Evolutionary conservation across 2,888 invertebrate species (phyloP).

Genomic region (Machimus rusticus): DNA sequence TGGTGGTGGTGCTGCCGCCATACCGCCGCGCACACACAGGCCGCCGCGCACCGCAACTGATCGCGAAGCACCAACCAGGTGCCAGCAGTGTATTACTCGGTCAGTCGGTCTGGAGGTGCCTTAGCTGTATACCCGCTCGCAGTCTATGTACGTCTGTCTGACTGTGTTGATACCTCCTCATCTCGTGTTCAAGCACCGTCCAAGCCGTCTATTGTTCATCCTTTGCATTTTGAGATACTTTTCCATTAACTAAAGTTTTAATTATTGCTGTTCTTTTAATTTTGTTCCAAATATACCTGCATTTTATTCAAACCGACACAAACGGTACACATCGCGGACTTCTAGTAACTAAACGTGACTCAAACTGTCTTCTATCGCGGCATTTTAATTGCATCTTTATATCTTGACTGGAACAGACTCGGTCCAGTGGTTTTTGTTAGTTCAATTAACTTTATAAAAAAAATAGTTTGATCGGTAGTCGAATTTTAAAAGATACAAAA

Average conservation of each 20-base stretch:
- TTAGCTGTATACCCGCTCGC: constrained; percentile 59
- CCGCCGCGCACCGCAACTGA: background rate
- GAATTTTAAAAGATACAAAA: background rate
- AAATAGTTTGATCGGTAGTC: background rate
- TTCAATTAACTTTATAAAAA: constrained; percentile 18
- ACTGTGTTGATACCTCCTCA: constrained; percentile 57
- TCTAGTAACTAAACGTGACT: background rate
- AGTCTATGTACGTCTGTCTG: constrained; percentile 64
- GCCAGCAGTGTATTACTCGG: constrained; percentile 64
- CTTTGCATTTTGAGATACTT: constrained; percentile 20
- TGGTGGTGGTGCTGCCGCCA: background rate
- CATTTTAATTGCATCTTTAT: background rate
- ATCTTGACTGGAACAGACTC: background rate
- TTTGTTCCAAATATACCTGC: background rate
- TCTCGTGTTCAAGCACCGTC: constrained; percentile 51
- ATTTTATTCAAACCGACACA: background rate
- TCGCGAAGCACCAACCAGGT: constrained; percentile 41
- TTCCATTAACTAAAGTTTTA: background rate
- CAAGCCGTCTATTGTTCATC: constrained; percentile 49
- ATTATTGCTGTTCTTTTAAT: background rate
- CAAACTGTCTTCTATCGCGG: background rate
- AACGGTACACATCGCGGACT: background rate
- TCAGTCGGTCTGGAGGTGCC: constrained; percentile 63
- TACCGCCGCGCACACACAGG: background rate
- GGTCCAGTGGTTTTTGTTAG: constrained; percentile 20